Percentiles rank a stretch among this genome's conserved stretches.
These are phyloP conservation scores for Copidosoma aretas DNA, from an alignment of 2,888 invertebrate species.

Conservation along the genomic window DNA sequence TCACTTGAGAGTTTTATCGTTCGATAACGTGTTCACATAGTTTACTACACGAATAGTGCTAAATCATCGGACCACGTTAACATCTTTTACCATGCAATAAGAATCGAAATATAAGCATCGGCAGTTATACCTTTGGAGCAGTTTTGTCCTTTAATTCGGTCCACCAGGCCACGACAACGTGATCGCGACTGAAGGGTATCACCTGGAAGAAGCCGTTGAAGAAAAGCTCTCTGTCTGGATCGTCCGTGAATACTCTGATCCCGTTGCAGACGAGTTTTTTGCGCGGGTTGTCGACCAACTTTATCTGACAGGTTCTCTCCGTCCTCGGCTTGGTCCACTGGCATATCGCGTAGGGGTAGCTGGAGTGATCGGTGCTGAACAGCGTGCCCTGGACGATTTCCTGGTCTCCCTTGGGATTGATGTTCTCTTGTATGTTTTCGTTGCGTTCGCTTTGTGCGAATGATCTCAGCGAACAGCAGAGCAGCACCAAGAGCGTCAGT, in stretches of 20 bases:
- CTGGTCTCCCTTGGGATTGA: background rate
- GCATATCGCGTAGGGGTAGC: conserved; percentile 17
- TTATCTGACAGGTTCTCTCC: conserved; percentile 16
- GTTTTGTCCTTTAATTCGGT: background rate
- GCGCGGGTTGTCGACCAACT: background rate
- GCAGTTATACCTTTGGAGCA: background rate
- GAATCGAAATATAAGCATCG: too few species aligned
- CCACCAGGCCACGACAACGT: conserved; percentile 18
- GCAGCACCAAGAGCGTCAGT: too few species aligned
- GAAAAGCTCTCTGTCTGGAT: conserved; percentile 17
- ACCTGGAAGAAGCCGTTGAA: conserved; percentile 26
- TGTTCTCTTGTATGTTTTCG: background rate
- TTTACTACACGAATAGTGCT: too few species aligned
- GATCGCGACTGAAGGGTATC: conserved; percentile 1
- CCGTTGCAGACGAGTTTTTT: conserved; percentile 9
- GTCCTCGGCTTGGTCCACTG: conserved; percentile 7
- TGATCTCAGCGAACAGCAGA: too few species aligned
- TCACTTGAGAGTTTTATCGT: too few species aligned
- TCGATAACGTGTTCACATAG: too few species aligned
- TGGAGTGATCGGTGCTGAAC: conserved; percentile 9
- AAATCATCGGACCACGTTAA: too few species aligned
- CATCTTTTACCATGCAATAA: too few species aligned
- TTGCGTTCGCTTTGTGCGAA: too few species aligned
- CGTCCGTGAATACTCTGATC: conserved; percentile 10
- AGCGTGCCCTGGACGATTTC: conserved; percentile 20